Conservation (phyloP, 2,797 vertebrate genomes). For the Micromesistius poutassou region DNA sequence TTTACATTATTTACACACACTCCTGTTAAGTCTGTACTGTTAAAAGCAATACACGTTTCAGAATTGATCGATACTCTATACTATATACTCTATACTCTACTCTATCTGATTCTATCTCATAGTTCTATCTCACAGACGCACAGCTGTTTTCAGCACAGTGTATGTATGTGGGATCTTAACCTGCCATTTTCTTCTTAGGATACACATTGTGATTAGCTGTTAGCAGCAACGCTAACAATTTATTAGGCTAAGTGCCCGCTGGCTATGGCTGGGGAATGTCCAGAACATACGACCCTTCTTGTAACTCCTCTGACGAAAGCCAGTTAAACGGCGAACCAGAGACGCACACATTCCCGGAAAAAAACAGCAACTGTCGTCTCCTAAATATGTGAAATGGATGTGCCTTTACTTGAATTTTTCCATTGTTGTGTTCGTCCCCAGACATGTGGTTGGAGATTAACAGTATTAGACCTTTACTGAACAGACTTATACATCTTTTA, state of each 20-base stretch:
- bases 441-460: too few species aligned
- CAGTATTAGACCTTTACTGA: too few species aligned
- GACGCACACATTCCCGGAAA: constrained; percentile 3
- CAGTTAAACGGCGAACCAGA: constrained; percentile 19
- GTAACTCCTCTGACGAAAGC: constrained; percentile 25
- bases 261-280: constrained; percentile 36
- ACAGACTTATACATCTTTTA: too few species aligned
- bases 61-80: constrained; percentile 39
- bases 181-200: constrained; percentile 23
- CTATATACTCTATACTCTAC: too few species aligned
- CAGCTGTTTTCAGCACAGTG: constrained; percentile 16
- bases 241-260: constrained; percentile 29
- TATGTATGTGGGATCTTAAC: constrained; percentile 34
- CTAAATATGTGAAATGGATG: constrained; percentile 3
- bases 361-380: constrained; percentile 10
- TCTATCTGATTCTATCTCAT: constrained; percentile 48
- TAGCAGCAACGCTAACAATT: constrained; percentile 27
- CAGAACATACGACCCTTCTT: constrained; percentile 32
- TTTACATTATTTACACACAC: too few species aligned
- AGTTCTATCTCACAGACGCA: constrained; percentile 19
- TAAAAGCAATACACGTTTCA: too few species aligned
- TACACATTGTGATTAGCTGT: constrained; percentile 29
- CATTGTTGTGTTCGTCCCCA: too few species aligned
- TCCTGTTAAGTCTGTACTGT: too few species aligned
- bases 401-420: constrained; percentile 4